Evolutionary conservation across 1,140 invertebrate genomes (phyloP).

Genomic region (Anastatus disparis): DNA sequence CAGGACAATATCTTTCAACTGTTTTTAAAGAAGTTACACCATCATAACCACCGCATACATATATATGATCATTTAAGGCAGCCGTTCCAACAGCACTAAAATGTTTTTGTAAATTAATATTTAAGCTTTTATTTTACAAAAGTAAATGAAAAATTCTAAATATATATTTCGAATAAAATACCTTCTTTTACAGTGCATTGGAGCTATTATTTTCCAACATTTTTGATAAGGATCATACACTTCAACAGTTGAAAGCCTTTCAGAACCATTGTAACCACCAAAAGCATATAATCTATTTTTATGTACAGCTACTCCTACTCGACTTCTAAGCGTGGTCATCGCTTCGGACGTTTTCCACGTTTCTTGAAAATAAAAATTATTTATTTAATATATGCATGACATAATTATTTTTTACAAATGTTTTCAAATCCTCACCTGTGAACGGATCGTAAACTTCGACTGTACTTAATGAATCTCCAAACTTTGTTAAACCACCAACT

Average conservation of each 20-base stretch:
- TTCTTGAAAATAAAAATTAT: conserved; percentile 53
- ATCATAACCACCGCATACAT: conserved; percentile 91
- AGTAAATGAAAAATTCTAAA: background rate
- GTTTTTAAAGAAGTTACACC: conserved; percentile 87
- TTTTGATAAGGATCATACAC: conserved; percentile 81
- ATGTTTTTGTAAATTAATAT: conserved; percentile 25
- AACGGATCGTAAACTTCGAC: conserved; percentile 88
- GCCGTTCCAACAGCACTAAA: conserved; percentile 85
- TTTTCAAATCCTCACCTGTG: conserved; percentile 48
- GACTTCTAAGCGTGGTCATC: conserved; percentile 82
- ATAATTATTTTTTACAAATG: too few species aligned
- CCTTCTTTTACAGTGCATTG: conserved; percentile 88
- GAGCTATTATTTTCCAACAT: conserved; percentile 81
- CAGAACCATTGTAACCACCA: conserved; percentile 84
- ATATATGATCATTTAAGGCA: conserved; percentile 81
- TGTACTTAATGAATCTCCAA: conserved; percentile 86
- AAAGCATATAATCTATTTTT: conserved; percentile 80
- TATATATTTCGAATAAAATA: conserved; percentile 47
- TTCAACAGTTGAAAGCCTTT: conserved; percentile 85
- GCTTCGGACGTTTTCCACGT: conserved; percentile 84
- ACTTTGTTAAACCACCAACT: conserved; percentile 87
- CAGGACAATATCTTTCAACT: conserved; percentile 85
- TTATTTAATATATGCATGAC: too few species aligned
- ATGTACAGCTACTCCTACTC: conserved; percentile 87
- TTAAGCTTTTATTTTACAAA: background rate